These are phyloP conservation scores for Cryptus viduatorius DNA, from an alignment of 2,888 invertebrate genomes.

Conservation along the genomic window DNA sequence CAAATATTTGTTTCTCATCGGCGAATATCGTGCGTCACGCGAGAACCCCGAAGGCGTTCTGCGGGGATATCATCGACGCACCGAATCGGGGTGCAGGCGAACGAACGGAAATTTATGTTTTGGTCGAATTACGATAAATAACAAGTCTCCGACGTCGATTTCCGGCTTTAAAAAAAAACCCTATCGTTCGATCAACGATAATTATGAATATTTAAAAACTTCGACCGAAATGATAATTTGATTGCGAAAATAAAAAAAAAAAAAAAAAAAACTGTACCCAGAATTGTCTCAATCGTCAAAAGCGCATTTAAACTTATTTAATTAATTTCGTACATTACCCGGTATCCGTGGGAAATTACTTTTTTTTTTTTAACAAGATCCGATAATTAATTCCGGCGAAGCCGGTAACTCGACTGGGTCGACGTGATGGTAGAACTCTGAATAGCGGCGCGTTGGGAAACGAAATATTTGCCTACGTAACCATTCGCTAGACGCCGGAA, in stretches of 20 bases:
- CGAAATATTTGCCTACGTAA: constrained; percentile 12
- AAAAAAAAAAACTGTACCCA: background rate
- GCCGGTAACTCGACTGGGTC: constrained; percentile 8
- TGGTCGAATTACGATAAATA: background rate
- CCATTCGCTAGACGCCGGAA: background rate
- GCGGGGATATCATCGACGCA: background rate
- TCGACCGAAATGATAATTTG: too few species aligned
- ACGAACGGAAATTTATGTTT: background rate
- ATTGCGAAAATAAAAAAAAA: background rate
- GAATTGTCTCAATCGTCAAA: background rate
- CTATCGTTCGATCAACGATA: too few species aligned
- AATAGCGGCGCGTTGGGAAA: constrained; percentile 3
- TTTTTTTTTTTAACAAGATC: constrained; percentile 7
- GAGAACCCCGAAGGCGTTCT: background rate
- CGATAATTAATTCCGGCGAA: constrained; percentile 19
- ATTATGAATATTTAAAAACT: too few species aligned
- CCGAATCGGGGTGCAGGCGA: background rate
- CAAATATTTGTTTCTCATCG: constrained; percentile 20
- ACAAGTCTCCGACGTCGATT: too few species aligned
- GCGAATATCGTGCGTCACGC: constrained; percentile 5
- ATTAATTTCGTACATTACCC: constrained; percentile 24
- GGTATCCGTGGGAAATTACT: constrained; percentile 14
- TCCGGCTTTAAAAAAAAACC: too few species aligned
- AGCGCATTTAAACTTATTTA: constrained; percentile 10
- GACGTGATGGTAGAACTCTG: background rate